Conservation (phyloP, 2,113 vertebrate species). For the Cyprinus carpio region DNA sequence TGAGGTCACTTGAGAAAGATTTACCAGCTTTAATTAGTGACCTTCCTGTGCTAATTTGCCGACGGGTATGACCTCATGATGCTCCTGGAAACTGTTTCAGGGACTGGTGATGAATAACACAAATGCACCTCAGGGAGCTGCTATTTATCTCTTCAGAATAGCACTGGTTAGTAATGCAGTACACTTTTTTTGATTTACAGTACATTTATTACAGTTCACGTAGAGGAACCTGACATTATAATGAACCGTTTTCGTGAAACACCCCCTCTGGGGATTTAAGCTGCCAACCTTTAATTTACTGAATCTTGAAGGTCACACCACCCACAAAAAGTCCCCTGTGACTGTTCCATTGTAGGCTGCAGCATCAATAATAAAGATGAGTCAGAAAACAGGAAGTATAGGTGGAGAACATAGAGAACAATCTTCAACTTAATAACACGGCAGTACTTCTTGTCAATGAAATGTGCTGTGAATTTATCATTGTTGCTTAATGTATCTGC, state of each 20-base stretch:
- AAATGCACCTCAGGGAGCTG: neutral
- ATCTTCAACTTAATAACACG: neutral
- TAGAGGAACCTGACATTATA: neutral
- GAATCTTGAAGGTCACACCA: conserved; percentile 1
- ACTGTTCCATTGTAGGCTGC: neutral
- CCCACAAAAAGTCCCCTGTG: neutral
- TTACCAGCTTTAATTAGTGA: conserved; percentile 30
- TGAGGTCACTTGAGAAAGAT: conserved; percentile 9
- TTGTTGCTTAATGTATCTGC: neutral
- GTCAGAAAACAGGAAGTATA: conserved; percentile 5
- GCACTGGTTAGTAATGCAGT: neutral
- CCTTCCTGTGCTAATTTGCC: conserved; percentile 7
- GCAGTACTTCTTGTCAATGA: neutral
- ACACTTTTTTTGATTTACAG: neutral
- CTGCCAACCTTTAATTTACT: neutral
- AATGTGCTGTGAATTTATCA: neutral
- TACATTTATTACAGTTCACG: neutral
- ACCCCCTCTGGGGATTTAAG: neutral
- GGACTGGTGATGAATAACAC: neutral
- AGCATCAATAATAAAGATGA: conserved; percentile 5
- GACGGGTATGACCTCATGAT: neutral
- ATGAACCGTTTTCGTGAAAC: neutral
- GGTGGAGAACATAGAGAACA: neutral
- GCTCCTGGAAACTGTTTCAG: neutral
- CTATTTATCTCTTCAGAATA: neutral